These are phyloP conservation scores for Archips crataeganus DNA, from an alignment of 2,888 invertebrate genomes.

Conservation along the genomic window DNA sequence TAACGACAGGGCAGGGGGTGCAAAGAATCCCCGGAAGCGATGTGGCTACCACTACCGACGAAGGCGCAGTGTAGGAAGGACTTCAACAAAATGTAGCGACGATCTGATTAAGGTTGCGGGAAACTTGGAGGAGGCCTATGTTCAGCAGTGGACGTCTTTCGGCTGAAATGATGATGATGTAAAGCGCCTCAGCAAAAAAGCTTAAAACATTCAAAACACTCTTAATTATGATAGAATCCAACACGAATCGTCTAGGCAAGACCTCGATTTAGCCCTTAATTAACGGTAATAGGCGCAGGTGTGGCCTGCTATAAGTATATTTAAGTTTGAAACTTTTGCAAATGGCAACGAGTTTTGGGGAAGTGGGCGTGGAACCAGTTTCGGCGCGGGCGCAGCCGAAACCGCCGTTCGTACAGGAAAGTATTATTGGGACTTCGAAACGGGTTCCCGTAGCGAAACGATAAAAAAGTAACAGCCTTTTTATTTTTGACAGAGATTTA, in stretches of 20 bases:
- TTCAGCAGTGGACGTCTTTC: too few species aligned
- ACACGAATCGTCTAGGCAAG: neutral
- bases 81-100: too few species aligned
- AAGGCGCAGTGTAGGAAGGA: too few species aligned
- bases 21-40: too few species aligned
- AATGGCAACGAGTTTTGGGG: slow-evolving; percentile 52
- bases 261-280: neutral
- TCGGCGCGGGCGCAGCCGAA: slow-evolving; percentile 36
- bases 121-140: too few species aligned
- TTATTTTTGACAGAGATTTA: neutral
- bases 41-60: too few species aligned
- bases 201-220: too few species aligned
- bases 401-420: slow-evolving; percentile 7
- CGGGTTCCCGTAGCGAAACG: slow-evolving; percentile 20
- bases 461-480: neutral
- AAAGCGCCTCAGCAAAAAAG: too few species aligned
- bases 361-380: slow-evolving; percentile 72
- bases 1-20: too few species aligned
- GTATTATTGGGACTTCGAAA: slow-evolving; percentile 30
- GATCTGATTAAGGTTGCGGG: too few species aligned
- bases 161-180: too few species aligned
- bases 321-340: slow-evolving; percentile 55
- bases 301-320: neutral
- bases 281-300: slow-evolving; percentile 1
- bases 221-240: too few species aligned